A percentile compares a stretch with the other conserved stretches of the same genome.
These are phyloP conservation scores for Ridgeia piscesae DNA, from an alignment of 1,140 invertebrate species.

Conservation along the genomic window DNA sequence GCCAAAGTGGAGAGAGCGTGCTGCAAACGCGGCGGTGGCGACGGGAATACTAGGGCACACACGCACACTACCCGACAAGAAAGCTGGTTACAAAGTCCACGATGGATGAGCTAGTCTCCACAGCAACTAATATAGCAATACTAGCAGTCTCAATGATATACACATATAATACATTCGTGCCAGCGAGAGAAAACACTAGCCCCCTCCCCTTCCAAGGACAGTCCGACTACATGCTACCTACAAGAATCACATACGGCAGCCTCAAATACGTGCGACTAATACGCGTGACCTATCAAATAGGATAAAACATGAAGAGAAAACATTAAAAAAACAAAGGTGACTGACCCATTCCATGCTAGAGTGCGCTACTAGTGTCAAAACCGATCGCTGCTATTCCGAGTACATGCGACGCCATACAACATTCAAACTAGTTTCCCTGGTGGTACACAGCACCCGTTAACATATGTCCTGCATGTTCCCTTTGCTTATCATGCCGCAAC, in stretches of 20 bases:
- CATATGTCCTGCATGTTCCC: background rate
- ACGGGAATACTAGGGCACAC: background rate
- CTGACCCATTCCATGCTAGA: background rate
- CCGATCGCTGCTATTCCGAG: background rate
- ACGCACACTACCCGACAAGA: background rate
- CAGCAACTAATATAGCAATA: background rate
- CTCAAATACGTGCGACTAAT: background rate
- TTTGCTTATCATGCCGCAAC: background rate
- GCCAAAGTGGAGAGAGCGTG: background rate
- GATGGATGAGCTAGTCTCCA: background rate
- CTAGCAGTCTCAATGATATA: slow-evolving; percentile 1
- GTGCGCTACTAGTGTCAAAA: background rate
- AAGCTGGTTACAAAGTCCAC: background rate
- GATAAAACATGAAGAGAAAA: background rate
- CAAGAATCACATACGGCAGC: background rate
- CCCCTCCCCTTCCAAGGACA: background rate
- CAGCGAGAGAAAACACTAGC: background rate
- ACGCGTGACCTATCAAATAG: background rate
- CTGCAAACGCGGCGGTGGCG: background rate
- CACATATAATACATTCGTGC: background rate
- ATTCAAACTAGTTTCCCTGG: background rate
- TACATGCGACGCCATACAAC: background rate
- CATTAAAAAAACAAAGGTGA: background rate
- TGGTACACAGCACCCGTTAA: background rate
- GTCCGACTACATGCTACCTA: background rate